Percentiles rank a stretch among this genome's conserved stretches.
These are phyloP conservation scores for Paraplagusia blochii DNA, from an alignment of 2,113 vertebrate genomes.

Conservation along the genomic window DNA sequence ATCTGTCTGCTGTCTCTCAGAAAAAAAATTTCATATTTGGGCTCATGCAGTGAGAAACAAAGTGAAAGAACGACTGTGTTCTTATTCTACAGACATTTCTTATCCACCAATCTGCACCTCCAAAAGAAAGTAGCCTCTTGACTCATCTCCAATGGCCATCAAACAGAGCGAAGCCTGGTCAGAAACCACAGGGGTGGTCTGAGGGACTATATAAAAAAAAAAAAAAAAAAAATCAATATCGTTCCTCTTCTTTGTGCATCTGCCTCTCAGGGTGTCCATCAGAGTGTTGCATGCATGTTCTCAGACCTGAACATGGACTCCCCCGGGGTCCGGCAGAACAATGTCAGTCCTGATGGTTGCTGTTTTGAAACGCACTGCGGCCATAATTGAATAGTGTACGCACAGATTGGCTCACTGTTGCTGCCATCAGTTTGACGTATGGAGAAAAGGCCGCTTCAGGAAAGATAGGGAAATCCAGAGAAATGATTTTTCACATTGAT, in stretches of 20 bases:
- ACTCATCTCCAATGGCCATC: background rate
- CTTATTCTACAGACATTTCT: no score
- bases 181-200: no score
- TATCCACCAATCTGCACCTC: background rate
- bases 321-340: background rate
- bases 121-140: background rate
- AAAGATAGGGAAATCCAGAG: constrained; percentile 1
- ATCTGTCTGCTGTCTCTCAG: no score
- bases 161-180: no score
- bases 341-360: background rate
- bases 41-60: no score
- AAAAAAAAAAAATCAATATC: background rate
- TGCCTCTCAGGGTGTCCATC: background rate
- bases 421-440: background rate
- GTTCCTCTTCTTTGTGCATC: background rate
- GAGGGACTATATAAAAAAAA: no score
- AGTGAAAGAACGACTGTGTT: no score
- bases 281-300: background rate
- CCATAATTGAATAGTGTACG: background rate
- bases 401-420: background rate
- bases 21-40: no score
- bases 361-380: background rate
- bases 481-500: constrained; percentile 2
- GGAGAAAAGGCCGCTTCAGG: background rate
- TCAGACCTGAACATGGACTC: background rate